Conservation (phyloP, 2,113 vertebrate species). For the Oncorhynchus tshawytscha region DNA sequence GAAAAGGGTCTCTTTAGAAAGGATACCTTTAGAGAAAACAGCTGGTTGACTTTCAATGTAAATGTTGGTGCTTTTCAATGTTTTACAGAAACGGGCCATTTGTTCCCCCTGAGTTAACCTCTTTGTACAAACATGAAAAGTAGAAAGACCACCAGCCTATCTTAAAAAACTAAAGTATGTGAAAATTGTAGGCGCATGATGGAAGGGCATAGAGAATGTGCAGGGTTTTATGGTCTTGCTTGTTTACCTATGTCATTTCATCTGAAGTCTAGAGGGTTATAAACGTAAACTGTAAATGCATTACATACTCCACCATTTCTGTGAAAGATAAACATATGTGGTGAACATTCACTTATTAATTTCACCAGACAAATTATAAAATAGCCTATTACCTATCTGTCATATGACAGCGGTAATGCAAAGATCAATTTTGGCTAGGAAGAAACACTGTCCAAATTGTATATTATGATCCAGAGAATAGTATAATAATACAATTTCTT, state of each 20-base stretch:
- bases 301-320: too few relatives aligned
- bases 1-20: constrained; percentile 66
- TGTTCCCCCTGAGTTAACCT: constrained; percentile 37
- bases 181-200: too few relatives aligned
- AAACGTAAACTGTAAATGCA: too few relatives aligned
- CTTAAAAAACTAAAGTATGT: too few relatives aligned
- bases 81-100: constrained; percentile 39
- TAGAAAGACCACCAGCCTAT: constrained; percentile 23
- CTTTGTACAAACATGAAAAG: constrained; percentile 37
- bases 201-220: too few relatives aligned
- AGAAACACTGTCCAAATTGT: too few relatives aligned
- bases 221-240: not conserved
- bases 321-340: too few relatives aligned
- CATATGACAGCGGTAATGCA: not conserved
- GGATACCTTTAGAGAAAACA: constrained; percentile 64
- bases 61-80: constrained; percentile 51
- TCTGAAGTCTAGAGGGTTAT: not conserved
- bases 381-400: not conserved
- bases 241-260: not conserved
- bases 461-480: too few relatives aligned
- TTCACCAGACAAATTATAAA: too few relatives aligned
- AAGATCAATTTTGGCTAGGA: not conserved
- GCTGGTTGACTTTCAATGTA: constrained; percentile 49
- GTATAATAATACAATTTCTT: not conserved
- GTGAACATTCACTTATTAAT: too few relatives aligned